A percentile compares a stretch with the other conserved stretches of the same genome.
These are phyloP conservation scores for Aix galericulata DNA, from an alignment of 2,113 vertebrate species.

Conservation along the genomic window DNA sequence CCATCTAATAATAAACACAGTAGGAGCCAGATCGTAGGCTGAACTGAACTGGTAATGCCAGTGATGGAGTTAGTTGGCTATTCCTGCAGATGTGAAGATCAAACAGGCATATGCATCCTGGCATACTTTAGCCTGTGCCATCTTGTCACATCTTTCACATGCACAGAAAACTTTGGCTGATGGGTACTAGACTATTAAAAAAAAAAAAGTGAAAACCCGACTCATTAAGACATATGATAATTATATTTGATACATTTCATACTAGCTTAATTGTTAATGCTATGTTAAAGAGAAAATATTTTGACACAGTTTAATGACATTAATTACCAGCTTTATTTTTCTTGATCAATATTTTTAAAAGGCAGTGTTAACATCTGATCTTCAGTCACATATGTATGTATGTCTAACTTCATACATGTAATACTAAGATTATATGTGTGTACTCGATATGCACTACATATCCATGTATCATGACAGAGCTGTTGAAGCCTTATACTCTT, in stretches of 20 bases:
- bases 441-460: not conserved
- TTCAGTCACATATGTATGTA: not conserved
- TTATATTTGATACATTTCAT: not conserved
- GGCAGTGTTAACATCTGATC: not conserved
- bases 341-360: not conserved
- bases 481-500: not conserved
- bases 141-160: not conserved
- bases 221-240: not conserved
- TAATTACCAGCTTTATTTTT: not conserved
- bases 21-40: conserved; percentile 12
- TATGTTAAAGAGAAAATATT: not conserved
- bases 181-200: not conserved
- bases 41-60: not conserved
- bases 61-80: not conserved
- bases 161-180: not conserved
- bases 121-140: not conserved
- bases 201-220: not conserved
- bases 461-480: not conserved
- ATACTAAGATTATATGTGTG: not conserved
- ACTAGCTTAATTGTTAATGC: not conserved
- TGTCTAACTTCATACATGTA: not conserved
- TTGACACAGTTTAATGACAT: not conserved
- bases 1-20: conserved; percentile 42
- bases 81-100: not conserved
- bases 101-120: not conserved